These are phyloP conservation scores for Agonopterix subpropinquella DNA, from an alignment of 2,888 invertebrate genomes.

Conservation along the genomic window DNA sequence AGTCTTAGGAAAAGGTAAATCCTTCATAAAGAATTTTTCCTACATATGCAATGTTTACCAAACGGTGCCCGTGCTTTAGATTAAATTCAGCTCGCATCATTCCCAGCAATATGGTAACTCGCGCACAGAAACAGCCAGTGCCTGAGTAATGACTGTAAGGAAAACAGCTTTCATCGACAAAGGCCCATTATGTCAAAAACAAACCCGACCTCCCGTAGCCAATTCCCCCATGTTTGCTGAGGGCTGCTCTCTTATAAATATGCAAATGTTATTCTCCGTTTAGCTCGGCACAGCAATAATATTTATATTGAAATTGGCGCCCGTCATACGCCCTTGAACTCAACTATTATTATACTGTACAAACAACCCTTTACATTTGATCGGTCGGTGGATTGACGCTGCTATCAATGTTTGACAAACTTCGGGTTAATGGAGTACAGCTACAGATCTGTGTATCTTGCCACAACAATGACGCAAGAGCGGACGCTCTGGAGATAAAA, in stretches of 20 bases:
- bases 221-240: constrained; percentile 62
- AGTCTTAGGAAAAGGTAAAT: no score
- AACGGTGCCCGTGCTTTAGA: no score
- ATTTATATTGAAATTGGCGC: constrained; percentile 65
- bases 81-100: background rate
- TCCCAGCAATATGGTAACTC: constrained; percentile 31
- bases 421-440: constrained; percentile 27
- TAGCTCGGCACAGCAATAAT: constrained; percentile 65
- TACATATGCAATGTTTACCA: no score
- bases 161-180: constrained; percentile 46
- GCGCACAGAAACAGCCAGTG: constrained; percentile 19
- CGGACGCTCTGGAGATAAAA: no score
- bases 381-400: constrained; percentile 28
- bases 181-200: constrained; percentile 67
- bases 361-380: constrained; percentile 54
- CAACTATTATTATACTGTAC: constrained; percentile 52
- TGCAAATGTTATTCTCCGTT: constrained; percentile 70
- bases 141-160: constrained; percentile 30
- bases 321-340: constrained; percentile 56
- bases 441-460: constrained; percentile 16
- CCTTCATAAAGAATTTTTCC: no score
- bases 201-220: constrained; percentile 45
- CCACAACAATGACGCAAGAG: background rate
- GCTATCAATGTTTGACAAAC: constrained; percentile 44
- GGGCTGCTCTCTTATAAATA: constrained; percentile 69